Percentiles rank a stretch among this genome's conserved stretches.
These are phyloP conservation scores for Pharmacophagus antenor DNA, from an alignment of 2,888 invertebrate genomes.

Conservation along the genomic window DNA sequence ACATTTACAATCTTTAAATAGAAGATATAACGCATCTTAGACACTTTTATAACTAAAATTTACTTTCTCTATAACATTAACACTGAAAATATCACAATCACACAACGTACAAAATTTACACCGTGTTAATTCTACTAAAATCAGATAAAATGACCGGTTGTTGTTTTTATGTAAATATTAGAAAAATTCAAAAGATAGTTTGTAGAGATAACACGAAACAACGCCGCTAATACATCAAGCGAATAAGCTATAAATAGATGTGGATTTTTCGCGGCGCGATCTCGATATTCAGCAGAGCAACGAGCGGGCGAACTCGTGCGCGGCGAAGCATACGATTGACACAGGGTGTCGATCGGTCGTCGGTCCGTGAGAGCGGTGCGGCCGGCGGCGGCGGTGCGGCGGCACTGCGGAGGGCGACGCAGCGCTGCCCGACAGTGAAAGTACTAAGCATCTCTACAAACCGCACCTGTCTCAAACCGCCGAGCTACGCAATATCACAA, in stretches of 20 bases:
- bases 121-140: constrained; percentile 2
- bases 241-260: constrained; percentile 55
- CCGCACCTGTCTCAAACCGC: constrained; percentile 44
- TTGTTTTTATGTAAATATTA: constrained; percentile 6
- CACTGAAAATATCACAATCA: constrained; percentile 34
- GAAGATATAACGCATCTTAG: too few relatives aligned
- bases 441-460: constrained; percentile 61
- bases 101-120: too few relatives aligned
- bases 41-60: constrained; percentile 48
- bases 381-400: constrained; percentile 43
- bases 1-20: too few relatives aligned
- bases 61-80: constrained; percentile 58
- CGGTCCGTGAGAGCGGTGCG: constrained; percentile 57
- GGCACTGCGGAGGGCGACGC: constrained; percentile 41
- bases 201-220: constrained; percentile 37
- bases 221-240: constrained; percentile 45
- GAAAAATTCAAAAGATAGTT: constrained; percentile 14
- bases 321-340: constrained; percentile 60
- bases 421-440: constrained; percentile 74
- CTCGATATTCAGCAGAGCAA: constrained; percentile 60
- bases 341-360: constrained; percentile 59
- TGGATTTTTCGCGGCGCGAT: constrained; percentile 57
- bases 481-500: constrained; percentile 7
- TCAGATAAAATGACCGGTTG: neutral
- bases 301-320: constrained; percentile 54